Base-by-base conservation (phyloP, 2,888 invertebrate genomes). In the Dendrolimus pini region DNA sequence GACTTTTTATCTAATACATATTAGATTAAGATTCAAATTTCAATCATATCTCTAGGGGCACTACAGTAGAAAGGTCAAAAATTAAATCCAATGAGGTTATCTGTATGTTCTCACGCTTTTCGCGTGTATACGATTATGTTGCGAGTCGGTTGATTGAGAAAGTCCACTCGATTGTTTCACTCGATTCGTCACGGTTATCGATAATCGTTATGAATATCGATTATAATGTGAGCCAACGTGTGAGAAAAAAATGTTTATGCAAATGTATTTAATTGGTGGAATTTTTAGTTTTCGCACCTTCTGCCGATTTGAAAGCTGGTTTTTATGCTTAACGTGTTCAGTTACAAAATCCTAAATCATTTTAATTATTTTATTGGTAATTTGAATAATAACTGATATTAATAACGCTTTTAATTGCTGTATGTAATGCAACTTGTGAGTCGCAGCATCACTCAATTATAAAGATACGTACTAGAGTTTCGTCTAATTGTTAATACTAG, bases 41-140 rank as follows among this genome's bases (percentile, higher is more conserved):
- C 9, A 47, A 10, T 47, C 2, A 47, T 47, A 47, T 47, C 3
- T 60, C 55, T 61, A 55, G 18, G 54, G 61, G 60, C 61, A 61
- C 72, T 72, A 74, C 75, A 64, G 79, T 76, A 82, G 78, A 81
- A 72, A 82, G 83, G 83, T 83, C 78, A 82, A 76, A 72, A 75
- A 78, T 79, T 75, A 79, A 78, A 74, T 80, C 78, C 79, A 70
- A 78, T 79, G 78, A 78, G 76, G 78, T 77, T 80, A 81, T 81
- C 80, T 77, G 64, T 71, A 66, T 79, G 79, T 87, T 87, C 86
- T 86, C 85, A 86, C 87, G 86, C 78, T 81, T 83, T 74, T 79
- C 71, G 77, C 77, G 79, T 77, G 65, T 68, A 72, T 76, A 75
- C 78, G 78, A 81, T 82, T 71, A 67, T 72, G 69, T 65, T 65